phyloP scores from a whole-genome alignment of 2,797 vertebrate genomes.

The Poecilia picta region DNA sequence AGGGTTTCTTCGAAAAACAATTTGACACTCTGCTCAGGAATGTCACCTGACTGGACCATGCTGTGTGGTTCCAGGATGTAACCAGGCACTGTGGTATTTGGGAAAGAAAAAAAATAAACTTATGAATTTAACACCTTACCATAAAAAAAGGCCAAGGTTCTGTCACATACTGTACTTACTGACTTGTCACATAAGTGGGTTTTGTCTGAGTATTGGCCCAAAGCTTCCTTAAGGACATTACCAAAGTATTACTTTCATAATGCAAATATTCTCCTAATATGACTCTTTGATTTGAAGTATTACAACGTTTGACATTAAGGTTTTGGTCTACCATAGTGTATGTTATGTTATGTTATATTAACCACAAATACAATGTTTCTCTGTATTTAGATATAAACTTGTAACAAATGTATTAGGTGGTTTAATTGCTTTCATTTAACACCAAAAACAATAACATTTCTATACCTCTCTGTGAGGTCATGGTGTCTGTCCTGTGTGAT shows the following conservation, averaged over 20 bases:
- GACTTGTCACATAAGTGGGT: background rate
- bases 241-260: background rate
- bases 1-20: conserved; percentile 15
- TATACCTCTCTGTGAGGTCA: background rate
- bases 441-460: background rate
- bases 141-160: background rate
- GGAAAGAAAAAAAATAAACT: background rate
- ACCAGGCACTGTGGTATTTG: background rate
- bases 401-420: background rate
- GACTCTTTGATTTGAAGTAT: background rate
- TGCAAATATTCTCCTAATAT: background rate
- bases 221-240: background rate
- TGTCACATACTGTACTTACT: conserved; percentile 7
- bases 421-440: background rate
- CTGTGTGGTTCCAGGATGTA: conserved; percentile 11
- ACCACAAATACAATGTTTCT: background rate
- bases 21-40: conserved; percentile 46
- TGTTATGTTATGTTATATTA: background rate
- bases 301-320: background rate
- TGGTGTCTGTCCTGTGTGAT: background rate
- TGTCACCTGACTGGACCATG: conserved; percentile 31
- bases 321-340: background rate
- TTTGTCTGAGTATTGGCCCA: background rate
- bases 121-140: conserved; percentile 8
- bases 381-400: background rate